phyloP scores from a whole-genome alignment of 2,888 invertebrate genomes.

The Ectobius pallidus region DNA sequence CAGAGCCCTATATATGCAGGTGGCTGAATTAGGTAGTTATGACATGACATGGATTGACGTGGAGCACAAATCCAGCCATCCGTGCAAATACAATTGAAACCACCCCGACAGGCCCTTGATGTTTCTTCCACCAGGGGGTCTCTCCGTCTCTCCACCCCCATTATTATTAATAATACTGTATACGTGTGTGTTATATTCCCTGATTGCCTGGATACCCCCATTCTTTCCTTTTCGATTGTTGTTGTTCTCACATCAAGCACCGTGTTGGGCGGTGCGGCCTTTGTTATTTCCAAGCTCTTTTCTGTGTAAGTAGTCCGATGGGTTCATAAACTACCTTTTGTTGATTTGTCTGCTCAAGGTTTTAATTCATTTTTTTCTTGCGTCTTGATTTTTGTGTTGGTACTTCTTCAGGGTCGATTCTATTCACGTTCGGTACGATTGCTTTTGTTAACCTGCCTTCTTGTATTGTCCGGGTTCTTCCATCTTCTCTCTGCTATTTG shows the following conservation, averaged over 20 bases:
- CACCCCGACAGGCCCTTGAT: slow-evolving; percentile 24
- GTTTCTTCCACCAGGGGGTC: slow-evolving; percentile 28
- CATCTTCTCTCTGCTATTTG: neutral
- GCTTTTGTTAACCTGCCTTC: no score
- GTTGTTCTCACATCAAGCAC: slow-evolving; percentile 8
- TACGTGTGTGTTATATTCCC: neutral
- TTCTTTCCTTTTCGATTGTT: slow-evolving; percentile 12
- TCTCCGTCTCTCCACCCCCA: slow-evolving; percentile 25
- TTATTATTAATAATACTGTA: slow-evolving; percentile 29
- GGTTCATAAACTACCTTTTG: neutral
- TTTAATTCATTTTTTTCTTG: no score
- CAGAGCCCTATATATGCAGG: neutral
- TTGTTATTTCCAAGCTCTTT: slow-evolving; percentile 3
- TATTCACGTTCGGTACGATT: no score
- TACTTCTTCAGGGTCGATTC: no score
- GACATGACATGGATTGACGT: slow-evolving; percentile 29
- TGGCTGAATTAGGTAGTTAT: slow-evolving; percentile 28
- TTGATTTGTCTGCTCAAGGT: neutral
- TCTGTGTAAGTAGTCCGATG: neutral
- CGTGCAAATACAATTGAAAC: slow-evolving; percentile 27
- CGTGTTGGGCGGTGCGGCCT: slow-evolving; percentile 1
- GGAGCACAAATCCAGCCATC: slow-evolving; percentile 11
- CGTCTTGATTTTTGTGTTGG: no score
- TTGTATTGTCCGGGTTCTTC: neutral
- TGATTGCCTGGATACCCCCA: slow-evolving; percentile 16